Evolutionary conservation across 1,140 invertebrate genomes (phyloP).

Genomic region (Rhynchophorus ferrugineus): DNA sequence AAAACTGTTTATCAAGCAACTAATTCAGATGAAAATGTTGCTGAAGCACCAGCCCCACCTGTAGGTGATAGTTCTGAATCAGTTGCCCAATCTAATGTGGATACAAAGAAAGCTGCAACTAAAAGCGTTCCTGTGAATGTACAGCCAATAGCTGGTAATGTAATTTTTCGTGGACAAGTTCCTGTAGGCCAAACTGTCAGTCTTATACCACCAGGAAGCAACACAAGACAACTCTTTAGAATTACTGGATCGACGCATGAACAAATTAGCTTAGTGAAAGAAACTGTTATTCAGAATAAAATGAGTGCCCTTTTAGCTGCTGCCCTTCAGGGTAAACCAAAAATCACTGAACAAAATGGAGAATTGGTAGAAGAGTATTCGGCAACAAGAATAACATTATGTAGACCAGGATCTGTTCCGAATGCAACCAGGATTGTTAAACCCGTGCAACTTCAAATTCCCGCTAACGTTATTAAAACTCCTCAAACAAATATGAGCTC

Average conservation of each 20-base stretch:
- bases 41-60: background rate
- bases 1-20: constrained; percentile 50
- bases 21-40: constrained; percentile 5
- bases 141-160: constrained; percentile 52
- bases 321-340: constrained; percentile 36
- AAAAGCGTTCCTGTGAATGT: constrained; percentile 36
- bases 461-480: constrained; percentile 49
- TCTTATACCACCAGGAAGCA: constrained; percentile 44
- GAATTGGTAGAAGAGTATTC: constrained; percentile 30
- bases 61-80: constrained; percentile 9
- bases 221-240: constrained; percentile 35
- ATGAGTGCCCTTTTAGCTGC: constrained; percentile 43
- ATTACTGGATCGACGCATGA: constrained; percentile 38
- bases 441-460: constrained; percentile 48
- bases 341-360: constrained; percentile 31
- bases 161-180: constrained; percentile 53
- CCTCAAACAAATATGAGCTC: constrained; percentile 40
- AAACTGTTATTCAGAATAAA: constrained; percentile 41
- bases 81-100: constrained; percentile 27
- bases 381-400: constrained; percentile 19
- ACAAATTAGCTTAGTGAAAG: constrained; percentile 40
- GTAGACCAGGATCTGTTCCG: constrained; percentile 11
- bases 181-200: constrained; percentile 53
- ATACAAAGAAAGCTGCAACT: constrained; percentile 28
- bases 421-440: constrained; percentile 44